Conservation (phyloP, 2,888 invertebrate species). For the Dioctria rufipes region DNA sequence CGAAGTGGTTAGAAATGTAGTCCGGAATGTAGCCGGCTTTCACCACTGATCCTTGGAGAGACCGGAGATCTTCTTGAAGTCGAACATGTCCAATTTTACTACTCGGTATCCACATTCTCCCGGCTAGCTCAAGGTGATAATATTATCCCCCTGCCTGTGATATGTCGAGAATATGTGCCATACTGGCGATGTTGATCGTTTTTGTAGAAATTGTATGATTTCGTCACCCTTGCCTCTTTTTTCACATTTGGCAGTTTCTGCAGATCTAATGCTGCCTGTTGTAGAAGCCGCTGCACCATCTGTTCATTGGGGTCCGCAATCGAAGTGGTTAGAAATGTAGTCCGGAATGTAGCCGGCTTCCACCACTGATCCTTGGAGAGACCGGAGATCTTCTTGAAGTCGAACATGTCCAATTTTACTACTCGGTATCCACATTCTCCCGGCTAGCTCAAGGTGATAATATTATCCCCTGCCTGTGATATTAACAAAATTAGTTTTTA, state of each 20-base stretch:
- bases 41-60: too few species aligned
- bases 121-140: too few species aligned
- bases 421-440: not conserved
- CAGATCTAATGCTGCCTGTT: not conserved
- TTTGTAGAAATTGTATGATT: not conserved
- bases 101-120: too few species aligned
- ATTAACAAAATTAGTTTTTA: too few species aligned
- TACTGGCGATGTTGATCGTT: not conserved
- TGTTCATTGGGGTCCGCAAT: not conserved
- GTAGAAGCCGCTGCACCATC: not conserved
- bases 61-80: too few species aligned
- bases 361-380: not conserved
- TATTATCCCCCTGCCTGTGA: too few species aligned
- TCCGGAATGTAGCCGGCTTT: too few species aligned
- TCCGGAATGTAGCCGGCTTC: not conserved
- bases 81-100: too few species aligned
- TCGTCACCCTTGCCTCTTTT: too few species aligned
- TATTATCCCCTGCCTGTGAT: not conserved
- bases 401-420: not conserved
- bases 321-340: not conserved
- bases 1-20: too few species aligned
- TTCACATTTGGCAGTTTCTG: too few species aligned
- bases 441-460: not conserved
- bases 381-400: not conserved
- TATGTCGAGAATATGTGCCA: not conserved